phyloP scores from a whole-genome alignment of 2,113 vertebrate genomes.

The Oreotrochilus melanogaster region DNA sequence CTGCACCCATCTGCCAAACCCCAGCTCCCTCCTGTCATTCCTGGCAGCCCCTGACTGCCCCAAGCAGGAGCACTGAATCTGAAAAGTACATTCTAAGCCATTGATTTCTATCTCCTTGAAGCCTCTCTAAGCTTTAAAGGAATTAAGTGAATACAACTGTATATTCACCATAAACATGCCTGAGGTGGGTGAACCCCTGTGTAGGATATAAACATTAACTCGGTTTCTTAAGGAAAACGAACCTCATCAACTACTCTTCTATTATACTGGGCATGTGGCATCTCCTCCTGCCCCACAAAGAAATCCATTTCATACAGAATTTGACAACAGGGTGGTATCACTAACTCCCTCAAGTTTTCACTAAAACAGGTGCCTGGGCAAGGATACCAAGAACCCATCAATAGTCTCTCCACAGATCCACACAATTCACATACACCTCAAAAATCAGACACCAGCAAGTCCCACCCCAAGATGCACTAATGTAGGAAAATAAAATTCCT shows the following conservation, averaged over 20 bases:
- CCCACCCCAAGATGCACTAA: not conserved
- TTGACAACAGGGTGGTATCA: rapidly evolving
- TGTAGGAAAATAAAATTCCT: rapidly evolving
- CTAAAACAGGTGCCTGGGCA: not conserved
- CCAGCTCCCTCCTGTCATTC: rapidly evolving
- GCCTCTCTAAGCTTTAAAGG: rapidly evolving
- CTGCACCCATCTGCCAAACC: not conserved
- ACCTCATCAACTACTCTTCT: not conserved
- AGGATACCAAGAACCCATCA: not conserved
- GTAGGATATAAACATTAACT: not conserved
- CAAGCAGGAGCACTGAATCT: rapidly evolving
- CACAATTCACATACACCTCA: not conserved
- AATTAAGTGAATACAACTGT: not conserved
- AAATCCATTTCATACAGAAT: not conserved
- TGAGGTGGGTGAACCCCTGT: rapidly evolving
- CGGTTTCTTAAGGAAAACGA: not conserved
- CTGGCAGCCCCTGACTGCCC: not conserved
- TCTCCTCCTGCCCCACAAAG: not conserved
- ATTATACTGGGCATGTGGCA: rapidly evolving
- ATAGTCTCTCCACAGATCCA: not conserved
- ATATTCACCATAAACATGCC: not conserved
- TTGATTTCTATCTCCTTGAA: too few relatives aligned
- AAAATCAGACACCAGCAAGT: not conserved
- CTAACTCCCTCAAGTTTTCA: not conserved
- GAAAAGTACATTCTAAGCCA: rapidly evolving